Evolutionary conservation across 37 sponge, comb jelly and placozoan genomes (phyloP), one percentile per base, ranked within the genome.

Genomic region (Diacarnus erythraeanus): DNA sequence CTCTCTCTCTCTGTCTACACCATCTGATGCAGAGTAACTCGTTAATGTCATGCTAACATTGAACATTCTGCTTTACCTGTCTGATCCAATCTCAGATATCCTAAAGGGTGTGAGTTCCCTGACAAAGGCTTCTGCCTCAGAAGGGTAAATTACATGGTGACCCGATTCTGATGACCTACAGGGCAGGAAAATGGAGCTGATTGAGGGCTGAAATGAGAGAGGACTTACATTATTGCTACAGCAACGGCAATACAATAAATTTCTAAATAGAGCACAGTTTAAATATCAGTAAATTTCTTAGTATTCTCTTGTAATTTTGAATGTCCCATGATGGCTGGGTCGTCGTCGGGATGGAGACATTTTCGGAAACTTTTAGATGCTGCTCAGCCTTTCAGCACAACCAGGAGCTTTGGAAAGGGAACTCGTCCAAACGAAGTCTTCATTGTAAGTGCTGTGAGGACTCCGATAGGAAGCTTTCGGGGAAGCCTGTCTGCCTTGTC

Each of bases 61-160:
- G 72, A 12, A 23, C 20, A 58, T 2, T 23, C 17, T 71, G 78
- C 70, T n/a, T n/a, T 2, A 87, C 92, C 54, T 82, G 33, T 80
- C 77, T 33, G 72, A 70, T 35, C 95, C 95, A 23, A 94, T 81
- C 17, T 87, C 80, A 37, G 79, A 70, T n/a, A 94, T 39, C 3
- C 25, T 27, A 36, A 84, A 85, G 0, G 69, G 57, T 38, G n/a
- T 75, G 59, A 94, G 76, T 40, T 71, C 80, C 33, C 76, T 38
- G 22, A 90, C 87, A 34, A 77, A 77, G 21, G 84, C 83, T 72
- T 94, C 95, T 20, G 88, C 88, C 40, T 94, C 95, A 33, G 63
- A 34, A 25, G 91, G 88, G 35, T 84, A 80, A 5, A 94, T 59
- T 30, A 88, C 89, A 8, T 84, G 88, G 18, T 69, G 18, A 4